phyloP scores from a whole-genome alignment of 2,113 vertebrate genomes.

The Pluvialis apricaria region DNA sequence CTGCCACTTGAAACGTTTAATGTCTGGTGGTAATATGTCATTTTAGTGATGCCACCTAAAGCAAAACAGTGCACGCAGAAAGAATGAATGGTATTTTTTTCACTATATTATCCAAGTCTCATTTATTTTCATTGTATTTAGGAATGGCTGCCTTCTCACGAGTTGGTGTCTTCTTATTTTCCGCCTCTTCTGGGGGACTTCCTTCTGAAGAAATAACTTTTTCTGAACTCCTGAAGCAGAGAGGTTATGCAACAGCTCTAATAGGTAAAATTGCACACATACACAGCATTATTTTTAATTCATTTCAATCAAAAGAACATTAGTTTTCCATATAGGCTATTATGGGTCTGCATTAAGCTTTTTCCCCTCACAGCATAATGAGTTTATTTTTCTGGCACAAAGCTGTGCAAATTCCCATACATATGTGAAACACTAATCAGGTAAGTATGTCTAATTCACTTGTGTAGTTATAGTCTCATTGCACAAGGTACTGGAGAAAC shows the following conservation, averaged over 20 bases:
- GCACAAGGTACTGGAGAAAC: not conserved
- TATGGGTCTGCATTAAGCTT: not conserved
- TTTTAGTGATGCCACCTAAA: not conserved
- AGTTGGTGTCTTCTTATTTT: conserved; percentile 73
- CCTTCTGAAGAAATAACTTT: conserved; percentile 83
- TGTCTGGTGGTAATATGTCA: not conserved
- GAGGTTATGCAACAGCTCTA: conserved; percentile 82
- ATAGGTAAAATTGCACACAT: conserved; percentile 56
- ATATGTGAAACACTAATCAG: not conserved
- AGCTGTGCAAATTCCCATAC: not conserved
- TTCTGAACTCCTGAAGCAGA: conserved; percentile 74
- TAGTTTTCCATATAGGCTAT: not conserved
- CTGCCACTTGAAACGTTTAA: not conserved
- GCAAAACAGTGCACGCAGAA: not conserved
- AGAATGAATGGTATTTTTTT: not conserved
- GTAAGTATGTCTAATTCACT: not conserved
- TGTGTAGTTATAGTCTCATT: not conserved
- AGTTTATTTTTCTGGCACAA: not conserved
- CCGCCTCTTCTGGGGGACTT: conserved; percentile 84
- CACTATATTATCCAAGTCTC: not conserved
- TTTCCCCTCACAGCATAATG: not conserved
- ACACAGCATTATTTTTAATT: not conserved
- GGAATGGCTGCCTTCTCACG: conserved; percentile 66
- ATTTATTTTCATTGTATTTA: conserved; percentile 19
- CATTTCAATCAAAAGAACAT: not conserved